Conservation (phyloP, 2,113 vertebrate genomes). For the Campylomormyrus numenius region DNA sequence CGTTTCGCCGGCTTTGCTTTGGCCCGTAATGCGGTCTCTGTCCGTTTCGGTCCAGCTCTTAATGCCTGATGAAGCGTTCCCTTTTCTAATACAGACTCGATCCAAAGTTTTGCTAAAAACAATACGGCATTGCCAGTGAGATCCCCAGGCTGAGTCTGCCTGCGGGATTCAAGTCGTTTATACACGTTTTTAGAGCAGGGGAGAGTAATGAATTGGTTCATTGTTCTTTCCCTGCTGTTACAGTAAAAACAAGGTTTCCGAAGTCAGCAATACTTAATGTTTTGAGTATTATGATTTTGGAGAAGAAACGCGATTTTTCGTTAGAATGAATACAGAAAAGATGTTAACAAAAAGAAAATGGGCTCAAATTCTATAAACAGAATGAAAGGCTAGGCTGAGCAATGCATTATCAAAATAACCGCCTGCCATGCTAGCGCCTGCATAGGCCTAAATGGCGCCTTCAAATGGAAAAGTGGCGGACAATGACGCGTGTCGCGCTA, state of each 20-base stretch:
- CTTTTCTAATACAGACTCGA: background rate
- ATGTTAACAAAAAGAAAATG: background rate
- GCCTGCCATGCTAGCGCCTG: background rate
- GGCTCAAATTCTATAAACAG: background rate
- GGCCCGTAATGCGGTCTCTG: background rate
- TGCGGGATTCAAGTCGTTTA: slow-evolving; percentile 8
- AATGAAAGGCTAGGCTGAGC: background rate
- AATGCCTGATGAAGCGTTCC: background rate
- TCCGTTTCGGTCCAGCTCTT: background rate
- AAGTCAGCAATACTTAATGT: slow-evolving; percentile 12
- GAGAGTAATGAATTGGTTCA: slow-evolving; percentile 12
- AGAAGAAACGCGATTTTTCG: slow-evolving; percentile 21
- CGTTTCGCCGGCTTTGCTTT: background rate
- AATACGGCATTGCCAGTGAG: slow-evolving; percentile 6
- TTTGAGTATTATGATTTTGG: slow-evolving; percentile 25
- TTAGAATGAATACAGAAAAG: background rate
- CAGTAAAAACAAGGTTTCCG: slow-evolving; percentile 5
- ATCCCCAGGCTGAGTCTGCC: background rate
- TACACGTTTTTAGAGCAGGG: background rate
- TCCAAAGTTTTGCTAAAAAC: slow-evolving; percentile 18
- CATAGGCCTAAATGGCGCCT: slow-evolving; percentile 39
- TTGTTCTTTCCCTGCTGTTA: slow-evolving; percentile 12
- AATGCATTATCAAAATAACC: background rate
- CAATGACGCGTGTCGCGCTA: slow-evolving; percentile 41
- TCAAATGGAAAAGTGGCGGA: slow-evolving; percentile 41